phyloP scores from a whole-genome alignment of 2,113 vertebrate genomes.

The Neodontobutis hainanensis region DNA sequence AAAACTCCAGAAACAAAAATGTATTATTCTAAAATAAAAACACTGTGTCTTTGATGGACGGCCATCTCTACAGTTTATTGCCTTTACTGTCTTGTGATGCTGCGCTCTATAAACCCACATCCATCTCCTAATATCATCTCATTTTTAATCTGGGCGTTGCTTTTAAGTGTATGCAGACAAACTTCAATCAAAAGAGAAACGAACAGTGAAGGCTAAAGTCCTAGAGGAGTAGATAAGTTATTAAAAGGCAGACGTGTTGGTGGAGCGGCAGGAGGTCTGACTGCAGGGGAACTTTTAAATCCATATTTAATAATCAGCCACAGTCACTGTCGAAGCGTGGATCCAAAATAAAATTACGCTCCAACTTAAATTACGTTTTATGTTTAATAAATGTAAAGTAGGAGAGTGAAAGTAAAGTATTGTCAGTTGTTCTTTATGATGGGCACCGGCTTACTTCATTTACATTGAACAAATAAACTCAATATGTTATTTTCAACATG shows the following conservation, averaged over 20 bases:
- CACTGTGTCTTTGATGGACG: too few relatives aligned
- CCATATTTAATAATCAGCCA: conserved; percentile 20
- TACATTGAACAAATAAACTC: conserved; percentile 1
- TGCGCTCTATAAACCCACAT: background rate
- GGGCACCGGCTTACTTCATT: background rate
- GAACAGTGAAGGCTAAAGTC: conserved; percentile 2
- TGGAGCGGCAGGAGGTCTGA: conserved; percentile 17
- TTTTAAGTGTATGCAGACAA: conserved; percentile 15
- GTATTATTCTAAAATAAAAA: too few relatives aligned
- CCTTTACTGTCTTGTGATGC: background rate
- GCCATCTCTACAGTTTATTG: background rate
- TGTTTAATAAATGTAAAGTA: background rate
- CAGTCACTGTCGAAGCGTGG: background rate
- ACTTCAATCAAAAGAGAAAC: background rate
- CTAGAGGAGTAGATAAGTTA: background rate
- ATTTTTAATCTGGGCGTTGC: conserved; percentile 7
- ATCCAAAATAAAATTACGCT: background rate
- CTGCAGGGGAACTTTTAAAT: conserved; percentile 6
- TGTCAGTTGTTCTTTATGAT: background rate
- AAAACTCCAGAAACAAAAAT: too few relatives aligned
- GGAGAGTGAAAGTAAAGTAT: background rate
- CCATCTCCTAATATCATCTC: conserved; percentile 1
- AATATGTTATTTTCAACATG: background rate
- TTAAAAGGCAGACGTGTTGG: background rate
- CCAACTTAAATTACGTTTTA: background rate